Evolutionary conservation across 64 coral and sea anemone species (phyloP).

Genomic region (Montipora sp.): DNA sequence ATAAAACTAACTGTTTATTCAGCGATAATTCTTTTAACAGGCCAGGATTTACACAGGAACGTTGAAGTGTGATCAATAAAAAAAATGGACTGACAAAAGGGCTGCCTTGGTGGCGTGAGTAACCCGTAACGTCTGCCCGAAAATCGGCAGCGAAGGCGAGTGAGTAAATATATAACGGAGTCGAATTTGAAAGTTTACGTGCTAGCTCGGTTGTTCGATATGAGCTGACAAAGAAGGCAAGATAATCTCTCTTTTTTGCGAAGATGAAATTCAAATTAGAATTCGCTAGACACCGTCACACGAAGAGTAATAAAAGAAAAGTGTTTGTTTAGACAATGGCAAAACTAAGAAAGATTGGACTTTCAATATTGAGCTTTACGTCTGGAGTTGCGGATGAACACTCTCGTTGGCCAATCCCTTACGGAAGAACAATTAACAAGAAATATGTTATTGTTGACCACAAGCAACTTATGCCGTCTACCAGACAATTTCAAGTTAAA

Average conservation of each 20-base stretch:
- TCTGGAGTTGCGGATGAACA: neutral
- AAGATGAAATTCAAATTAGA: neutral
- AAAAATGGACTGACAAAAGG: neutral
- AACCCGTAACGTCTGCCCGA: neutral
- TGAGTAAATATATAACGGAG: neutral
- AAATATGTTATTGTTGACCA: neutral
- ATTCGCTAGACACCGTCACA: neutral
- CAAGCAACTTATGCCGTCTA: conserved; percentile 5
- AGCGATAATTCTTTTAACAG: neutral
- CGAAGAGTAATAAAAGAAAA: neutral
- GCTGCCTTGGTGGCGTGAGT: neutral
- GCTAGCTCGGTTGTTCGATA: neutral
- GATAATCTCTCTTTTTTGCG: neutral
- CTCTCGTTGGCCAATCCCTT: neutral
- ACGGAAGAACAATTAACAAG: neutral
- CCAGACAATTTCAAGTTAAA: neutral
- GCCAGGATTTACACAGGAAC: neutral
- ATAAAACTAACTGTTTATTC: neutral
- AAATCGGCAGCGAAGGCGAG: neutral
- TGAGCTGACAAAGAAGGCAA: neutral
- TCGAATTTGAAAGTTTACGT: neutral
- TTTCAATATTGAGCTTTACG: neutral
- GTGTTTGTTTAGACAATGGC: neutral
- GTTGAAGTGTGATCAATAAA: neutral
- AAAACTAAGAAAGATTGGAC: neutral